Evolutionary conservation across 2,797 vertebrate genomes (phyloP), one percentile per base, ranked within the genome.

Genomic region (Lacerta viridis): DNA sequence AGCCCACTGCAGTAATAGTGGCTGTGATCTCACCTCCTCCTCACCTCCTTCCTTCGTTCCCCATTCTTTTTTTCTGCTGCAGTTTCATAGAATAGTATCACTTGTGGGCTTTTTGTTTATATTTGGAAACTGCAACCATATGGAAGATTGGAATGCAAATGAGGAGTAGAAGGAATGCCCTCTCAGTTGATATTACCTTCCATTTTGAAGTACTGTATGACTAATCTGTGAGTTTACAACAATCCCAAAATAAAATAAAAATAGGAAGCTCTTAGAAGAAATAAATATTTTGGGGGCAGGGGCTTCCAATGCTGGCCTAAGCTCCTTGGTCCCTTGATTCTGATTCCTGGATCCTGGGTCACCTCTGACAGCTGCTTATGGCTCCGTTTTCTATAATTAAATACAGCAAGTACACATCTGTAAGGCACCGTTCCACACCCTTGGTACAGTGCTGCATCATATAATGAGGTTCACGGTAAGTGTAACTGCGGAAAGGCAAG

Each of bases 81-180:
- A 87, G 23, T 1, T 92, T 69, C 85, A 85, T 17, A 75, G 72
- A 13, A 11, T 18, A 90, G 11, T 92, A 68, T 86, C 25, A 75
- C 3, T 90, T 74, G 91, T 5, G 88, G 64, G 78, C 83, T 92
- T 93, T 85, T 92, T 91, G 69, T 71, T 88, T 92, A 0, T 89
- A 83, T 61, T 94, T 93, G 66, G 18, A 92, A 78, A 18, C n/a
- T 85, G 66, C 61, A 77, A 20, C 68, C 74, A 23, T 15, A 64
- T 25, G 83, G 69, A 82, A 91, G 80, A 92, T 89, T 91, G 86
- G 92, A 94, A 95, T 91, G 80, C 7, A 94, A 92, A 84, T 87
- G 50, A 91, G 50, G 10, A 9, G 2, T 13, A 39, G 9, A 88
- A 92, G 41, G 2, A 79, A 83, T 9, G 9, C 27, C 4, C 33